phyloP scores from a whole-genome alignment of 2,888 invertebrate species.

The Diachrysia chrysitis region DNA sequence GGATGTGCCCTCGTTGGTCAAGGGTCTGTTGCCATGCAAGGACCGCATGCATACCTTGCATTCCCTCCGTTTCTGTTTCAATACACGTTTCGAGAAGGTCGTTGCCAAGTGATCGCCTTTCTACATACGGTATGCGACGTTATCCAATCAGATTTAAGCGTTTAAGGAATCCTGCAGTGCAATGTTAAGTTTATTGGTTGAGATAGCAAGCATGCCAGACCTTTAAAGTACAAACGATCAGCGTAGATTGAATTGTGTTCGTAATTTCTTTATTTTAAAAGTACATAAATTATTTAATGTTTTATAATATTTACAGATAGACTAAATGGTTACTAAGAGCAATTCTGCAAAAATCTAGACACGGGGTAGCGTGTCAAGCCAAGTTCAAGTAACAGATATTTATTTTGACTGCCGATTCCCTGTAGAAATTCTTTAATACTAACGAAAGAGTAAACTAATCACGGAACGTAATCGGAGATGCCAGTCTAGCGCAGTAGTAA shows the following conservation, averaged over 20 bases:
- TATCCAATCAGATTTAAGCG: background rate
- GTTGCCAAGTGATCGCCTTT: slow-evolving; percentile 12
- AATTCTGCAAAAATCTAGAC: too few relatives aligned
- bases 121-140: slow-evolving; percentile 9
- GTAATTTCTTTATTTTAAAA: background rate
- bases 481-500: background rate
- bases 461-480: background rate
- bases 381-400: too few relatives aligned
- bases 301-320: too few relatives aligned
- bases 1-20: background rate
- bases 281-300: background rate
- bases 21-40: background rate
- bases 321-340: too few relatives aligned
- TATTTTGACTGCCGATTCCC: too few relatives aligned
- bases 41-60: slow-evolving; percentile 5
- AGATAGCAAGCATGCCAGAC: background rate
- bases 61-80: slow-evolving; percentile 1
- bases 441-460: too few relatives aligned
- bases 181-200: background rate
- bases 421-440: background rate
- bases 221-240: background rate
- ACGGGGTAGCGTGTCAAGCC: too few relatives aligned
- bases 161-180: slow-evolving; percentile 7
- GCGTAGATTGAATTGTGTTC: background rate
- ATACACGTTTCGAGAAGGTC: slow-evolving; percentile 13